phyloP scores from a whole-genome alignment of 1,140 invertebrate species.

The Whitmania pigra region DNA sequence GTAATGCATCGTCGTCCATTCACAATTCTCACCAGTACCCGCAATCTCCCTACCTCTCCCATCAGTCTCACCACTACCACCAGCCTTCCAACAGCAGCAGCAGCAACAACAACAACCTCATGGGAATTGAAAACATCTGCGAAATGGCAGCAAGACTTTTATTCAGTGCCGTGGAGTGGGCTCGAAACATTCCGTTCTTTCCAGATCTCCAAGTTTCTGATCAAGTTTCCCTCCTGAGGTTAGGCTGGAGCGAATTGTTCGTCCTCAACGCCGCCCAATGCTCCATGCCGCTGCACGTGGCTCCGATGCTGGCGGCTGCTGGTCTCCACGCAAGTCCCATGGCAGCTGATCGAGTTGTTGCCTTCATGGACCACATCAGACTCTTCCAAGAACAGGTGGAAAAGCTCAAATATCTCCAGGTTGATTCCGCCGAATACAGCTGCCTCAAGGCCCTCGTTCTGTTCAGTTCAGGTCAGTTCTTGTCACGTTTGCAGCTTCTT shows the following conservation, averaged over 20 bases:
- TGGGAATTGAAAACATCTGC: conserved; percentile 73
- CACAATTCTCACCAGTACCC: too few relatives aligned
- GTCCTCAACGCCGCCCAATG: conserved; percentile 87
- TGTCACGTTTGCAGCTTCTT: not conserved
- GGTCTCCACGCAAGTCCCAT: conserved; percentile 81
- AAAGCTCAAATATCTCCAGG: conserved; percentile 88
- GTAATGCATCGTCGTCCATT: too few relatives aligned
- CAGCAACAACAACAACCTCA: conserved; percentile 31
- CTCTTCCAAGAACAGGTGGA: conserved; percentile 96
- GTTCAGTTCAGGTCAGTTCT: conserved; percentile 77
- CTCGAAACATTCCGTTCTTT: conserved; percentile 92
- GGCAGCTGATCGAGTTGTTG: conserved; percentile 88
- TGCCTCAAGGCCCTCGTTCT: conserved; percentile 97
- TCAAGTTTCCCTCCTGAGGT: conserved; percentile 79
- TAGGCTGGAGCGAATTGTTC: conserved; percentile 94
- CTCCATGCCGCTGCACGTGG: conserved; percentile 91
- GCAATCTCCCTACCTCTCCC: not conserved
- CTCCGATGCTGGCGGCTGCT: conserved; percentile 79
- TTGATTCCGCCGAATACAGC: conserved; percentile 93
- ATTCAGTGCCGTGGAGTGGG: conserved; percentile 94
- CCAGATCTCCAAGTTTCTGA: conserved; percentile 62
- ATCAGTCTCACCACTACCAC: not conserved
- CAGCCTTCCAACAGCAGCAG: conserved; percentile 51
- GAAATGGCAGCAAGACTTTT: conserved; percentile 87
- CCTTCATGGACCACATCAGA: conserved; percentile 92